A percentile compares a stretch with the other conserved stretches of the same genome.
phyloP scores from a whole-genome alignment of 1,140 invertebrate species.

The Tachypleus tridentatus region DNA sequence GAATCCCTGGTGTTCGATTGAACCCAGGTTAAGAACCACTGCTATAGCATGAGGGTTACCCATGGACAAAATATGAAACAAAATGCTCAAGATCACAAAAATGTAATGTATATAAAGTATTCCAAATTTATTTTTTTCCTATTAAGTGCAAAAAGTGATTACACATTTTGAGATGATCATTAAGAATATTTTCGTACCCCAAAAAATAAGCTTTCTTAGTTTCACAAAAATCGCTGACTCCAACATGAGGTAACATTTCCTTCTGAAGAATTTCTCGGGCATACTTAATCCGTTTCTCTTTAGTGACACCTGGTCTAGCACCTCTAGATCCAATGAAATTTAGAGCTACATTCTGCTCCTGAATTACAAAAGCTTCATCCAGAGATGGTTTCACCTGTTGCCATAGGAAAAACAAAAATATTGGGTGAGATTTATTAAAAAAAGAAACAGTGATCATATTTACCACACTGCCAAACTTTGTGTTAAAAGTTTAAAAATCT shows the following conservation, averaged over 20 bases:
- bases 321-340: conserved; percentile 97
- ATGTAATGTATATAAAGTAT: too few relatives aligned
- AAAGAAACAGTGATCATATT: too few relatives aligned
- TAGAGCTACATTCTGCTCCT: conserved; percentile 95
- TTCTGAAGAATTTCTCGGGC: conserved; percentile 98
- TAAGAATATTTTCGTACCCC: conserved; percentile 40
- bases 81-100: too few relatives aligned
- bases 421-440: too few relatives aligned
- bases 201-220: conserved; percentile 98
- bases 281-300: conserved; percentile 97
- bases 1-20: too few relatives aligned
- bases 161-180: conserved; percentile 18
- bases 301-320: conserved; percentile 91
- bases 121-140: not conserved
- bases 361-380: conserved; percentile 98
- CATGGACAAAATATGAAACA: too few relatives aligned
- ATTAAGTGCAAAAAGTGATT: conserved; percentile 13
- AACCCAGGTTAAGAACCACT: too few relatives aligned
- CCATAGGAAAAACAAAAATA: too few relatives aligned
- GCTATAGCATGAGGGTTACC: too few relatives aligned
- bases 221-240: conserved; percentile 97
- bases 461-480: too few relatives aligned
- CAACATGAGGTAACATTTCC: conserved; percentile 98
- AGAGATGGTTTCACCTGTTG: conserved; percentile 77
- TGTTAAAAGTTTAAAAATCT: too few relatives aligned